A percentile compares a stretch with the other conserved stretches of the same genome.
phyloP scores from a whole-genome alignment of 2,797 vertebrate species.

The Sciurus vulgaris region DNA sequence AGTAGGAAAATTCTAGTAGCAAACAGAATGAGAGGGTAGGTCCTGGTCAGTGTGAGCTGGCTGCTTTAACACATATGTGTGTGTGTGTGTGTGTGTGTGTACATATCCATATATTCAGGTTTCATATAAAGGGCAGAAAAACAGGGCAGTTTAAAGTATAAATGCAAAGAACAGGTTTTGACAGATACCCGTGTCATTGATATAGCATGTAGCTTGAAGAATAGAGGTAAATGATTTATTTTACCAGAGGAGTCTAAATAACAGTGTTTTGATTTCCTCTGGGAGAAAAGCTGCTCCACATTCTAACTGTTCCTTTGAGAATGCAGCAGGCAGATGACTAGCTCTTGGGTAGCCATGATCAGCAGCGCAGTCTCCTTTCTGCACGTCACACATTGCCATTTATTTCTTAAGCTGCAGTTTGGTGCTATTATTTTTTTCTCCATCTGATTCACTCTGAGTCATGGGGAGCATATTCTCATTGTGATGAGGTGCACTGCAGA shows the following conservation, averaged over 20 bases:
- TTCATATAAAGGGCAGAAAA: constrained; percentile 10
- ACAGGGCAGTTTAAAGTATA: background rate
- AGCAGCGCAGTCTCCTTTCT: constrained; percentile 75
- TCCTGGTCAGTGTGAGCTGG: background rate
- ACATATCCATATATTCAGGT: background rate
- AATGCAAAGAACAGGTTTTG: constrained; percentile 33
- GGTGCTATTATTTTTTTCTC: constrained; percentile 68
- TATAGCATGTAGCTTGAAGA: constrained; percentile 2
- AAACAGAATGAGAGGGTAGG: background rate
- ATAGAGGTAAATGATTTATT: constrained; percentile 65
- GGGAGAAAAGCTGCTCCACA: constrained; percentile 2
- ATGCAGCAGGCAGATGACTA: constrained; percentile 23
- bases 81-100: background rate
- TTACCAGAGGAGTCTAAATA: constrained; percentile 66
- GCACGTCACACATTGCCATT: constrained; percentile 73
- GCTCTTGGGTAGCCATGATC: constrained; percentile 54
- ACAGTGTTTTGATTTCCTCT: constrained; percentile 72
- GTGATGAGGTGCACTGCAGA: constrained; percentile 83
- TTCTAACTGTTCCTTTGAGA: background rate
- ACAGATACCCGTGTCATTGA: constrained; percentile 58
- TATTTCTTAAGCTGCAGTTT: constrained; percentile 82
- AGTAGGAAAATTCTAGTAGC: background rate
- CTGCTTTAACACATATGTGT: background rate
- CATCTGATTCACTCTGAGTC: constrained; percentile 89
- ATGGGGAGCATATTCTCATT: constrained; percentile 83